A percentile compares a stretch with the other conserved stretches of the same genome.
Conservation (phyloP, 2,888 invertebrate species). For the Dorcus hopei region DNA sequence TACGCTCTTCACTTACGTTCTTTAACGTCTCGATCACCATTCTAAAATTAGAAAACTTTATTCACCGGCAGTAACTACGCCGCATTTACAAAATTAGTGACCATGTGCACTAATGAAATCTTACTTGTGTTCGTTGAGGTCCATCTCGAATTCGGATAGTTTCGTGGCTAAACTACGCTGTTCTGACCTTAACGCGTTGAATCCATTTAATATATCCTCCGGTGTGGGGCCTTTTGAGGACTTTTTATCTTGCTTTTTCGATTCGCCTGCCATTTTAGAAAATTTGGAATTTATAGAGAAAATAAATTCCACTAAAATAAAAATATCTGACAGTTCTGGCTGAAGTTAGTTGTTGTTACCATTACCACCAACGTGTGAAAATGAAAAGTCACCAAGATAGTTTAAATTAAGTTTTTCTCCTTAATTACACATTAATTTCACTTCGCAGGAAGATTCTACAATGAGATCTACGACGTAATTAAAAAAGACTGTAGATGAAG, state of each 20-base stretch:
- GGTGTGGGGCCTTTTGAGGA: conserved; percentile 54
- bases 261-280: conserved; percentile 45
- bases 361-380: no score
- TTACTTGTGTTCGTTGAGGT: conserved; percentile 95
- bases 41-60: conserved; percentile 53
- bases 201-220: conserved; percentile 83
- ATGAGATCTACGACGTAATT: no score
- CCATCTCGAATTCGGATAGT: conserved; percentile 89
- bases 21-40: conserved; percentile 91
- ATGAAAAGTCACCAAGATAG: no score
- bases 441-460: no score
- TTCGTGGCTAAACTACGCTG: conserved; percentile 84
- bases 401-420: no score
- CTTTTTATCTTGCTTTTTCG: conserved; percentile 46
- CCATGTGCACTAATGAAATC: conserved; percentile 25
- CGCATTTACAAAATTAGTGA: background rate
- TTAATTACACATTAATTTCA: no score
- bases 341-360: background rate
- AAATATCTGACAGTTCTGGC: background rate
- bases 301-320: background rate
- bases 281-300: background rate
- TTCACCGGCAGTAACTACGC: background rate
- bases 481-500: no score
- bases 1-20: conserved; percentile 77
- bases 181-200: conserved; percentile 83